Base-by-base conservation (phyloP, 37 sponge, comb jelly and placozoan genomes). In the Beroe forskalii region DNA sequence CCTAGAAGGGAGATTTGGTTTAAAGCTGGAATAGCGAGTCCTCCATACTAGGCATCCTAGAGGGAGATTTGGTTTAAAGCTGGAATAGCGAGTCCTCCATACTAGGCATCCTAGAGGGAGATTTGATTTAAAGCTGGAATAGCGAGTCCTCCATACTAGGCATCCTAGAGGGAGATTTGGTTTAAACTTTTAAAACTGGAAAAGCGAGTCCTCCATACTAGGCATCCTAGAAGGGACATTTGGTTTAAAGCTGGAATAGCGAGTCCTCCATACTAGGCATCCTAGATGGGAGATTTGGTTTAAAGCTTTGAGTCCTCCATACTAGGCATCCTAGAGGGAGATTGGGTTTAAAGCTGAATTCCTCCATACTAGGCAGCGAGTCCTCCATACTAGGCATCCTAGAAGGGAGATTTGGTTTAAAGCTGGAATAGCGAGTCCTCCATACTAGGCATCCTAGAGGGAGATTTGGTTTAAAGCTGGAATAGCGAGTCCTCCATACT, bases 171-270 rank as follows among this genome's bases (percentile, higher is more conserved):
- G n/a, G n/a, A n/a, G n/a, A n/a, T n/a, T n/a, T n/a, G n/a, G n/a
- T n/a, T n/a, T n/a, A n/a, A n/a, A n/a, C n/a, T n/a, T n/a, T n/a
- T n/a, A n/a, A n/a, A 92, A 60, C 38, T 76, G 86, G 44, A 93
- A 62, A 1, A 72, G 76, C 24, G 86, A 44, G 30, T 80, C 86
- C 30, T 80, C 86, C 86, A 80, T 80, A 9, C 25, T 35, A 1
- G 86, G 86, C 86, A 80, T 80, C 25, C 17, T 64, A 12, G 55
- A n/a, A n/a, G n/a, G n/a, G n/a, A n/a, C n/a, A n/a, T n/a, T n/a
- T n/a, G n/a, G n/a, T n/a, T n/a, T n/a, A n/a, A n/a, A 92, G 64
- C 38, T 76, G 86, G 44, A 93, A 62, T 3, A 72, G 76, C 24
- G 86, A 44, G 30, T 80, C 86, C 30, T 80, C 86, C 86, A 80